A percentile compares a stretch with the other conserved stretches of the same genome.
phyloP scores from a whole-genome alignment of 2,797 vertebrate species.

The Sebastes diaconus region DNA sequence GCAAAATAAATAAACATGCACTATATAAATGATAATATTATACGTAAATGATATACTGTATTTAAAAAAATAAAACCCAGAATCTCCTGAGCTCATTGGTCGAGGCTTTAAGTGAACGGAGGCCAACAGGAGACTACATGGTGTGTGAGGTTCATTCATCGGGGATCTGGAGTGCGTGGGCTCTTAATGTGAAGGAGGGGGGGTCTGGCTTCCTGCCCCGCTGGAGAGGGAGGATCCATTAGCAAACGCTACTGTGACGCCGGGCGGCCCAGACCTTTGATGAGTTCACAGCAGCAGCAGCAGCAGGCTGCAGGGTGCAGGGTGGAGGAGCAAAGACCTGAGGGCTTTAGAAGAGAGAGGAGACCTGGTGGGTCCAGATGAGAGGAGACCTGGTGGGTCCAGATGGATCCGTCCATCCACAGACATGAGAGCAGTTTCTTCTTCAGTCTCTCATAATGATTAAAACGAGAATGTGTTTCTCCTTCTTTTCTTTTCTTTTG shows the following conservation, averaged over 20 bases:
- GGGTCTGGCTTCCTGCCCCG: conserved; percentile 39
- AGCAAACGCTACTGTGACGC: conserved; percentile 67
- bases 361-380: not conserved
- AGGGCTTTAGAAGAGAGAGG: conserved; percentile 25
- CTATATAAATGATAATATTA: not conserved
- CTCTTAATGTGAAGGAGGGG: conserved; percentile 63
- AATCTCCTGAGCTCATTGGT: not conserved
- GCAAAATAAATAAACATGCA: no score
- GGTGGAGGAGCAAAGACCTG: conserved; percentile 35
- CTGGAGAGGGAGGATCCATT: conserved; percentile 57
- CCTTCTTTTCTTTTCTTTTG: no score
- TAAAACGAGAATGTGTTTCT: no score
- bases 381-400: no score
- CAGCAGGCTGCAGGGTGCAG: conserved; percentile 15
- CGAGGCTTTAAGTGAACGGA: conserved; percentile 10
- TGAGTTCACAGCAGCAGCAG: conserved; percentile 69
- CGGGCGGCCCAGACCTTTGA: conserved; percentile 60
- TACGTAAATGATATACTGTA: not conserved
- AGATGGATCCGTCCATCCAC: not conserved
- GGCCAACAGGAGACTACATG: not conserved
- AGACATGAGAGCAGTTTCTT: not conserved
- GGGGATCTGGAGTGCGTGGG: conserved; percentile 18
- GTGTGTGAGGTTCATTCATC: conserved; percentile 21
- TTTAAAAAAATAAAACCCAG: not conserved
- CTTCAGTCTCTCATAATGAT: not conserved